These are phyloP conservation scores for Lynx canadensis DNA, from an alignment of 2,113 vertebrate genomes.

Conservation along the genomic window DNA sequence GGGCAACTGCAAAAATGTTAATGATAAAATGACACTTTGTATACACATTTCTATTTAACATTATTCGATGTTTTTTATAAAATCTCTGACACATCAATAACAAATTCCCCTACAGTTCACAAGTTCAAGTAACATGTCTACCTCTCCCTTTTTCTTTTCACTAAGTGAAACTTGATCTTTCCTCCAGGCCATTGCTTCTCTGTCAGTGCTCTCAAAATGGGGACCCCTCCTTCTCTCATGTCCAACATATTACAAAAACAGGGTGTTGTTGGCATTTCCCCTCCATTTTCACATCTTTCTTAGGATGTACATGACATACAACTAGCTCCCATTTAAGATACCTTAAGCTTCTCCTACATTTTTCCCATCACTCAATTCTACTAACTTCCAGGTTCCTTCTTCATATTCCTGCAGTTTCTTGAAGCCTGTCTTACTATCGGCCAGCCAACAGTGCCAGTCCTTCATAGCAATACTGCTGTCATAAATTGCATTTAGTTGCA, in stretches of 20 bases:
- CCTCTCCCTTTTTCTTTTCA: background rate
- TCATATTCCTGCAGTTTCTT: background rate
- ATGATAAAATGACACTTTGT: background rate
- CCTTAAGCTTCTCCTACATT: background rate
- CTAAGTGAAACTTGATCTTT: background rate
- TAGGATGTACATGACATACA: background rate
- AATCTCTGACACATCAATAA: background rate
- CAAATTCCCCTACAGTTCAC: background rate
- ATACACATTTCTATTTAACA: background rate
- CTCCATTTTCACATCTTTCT: background rate
- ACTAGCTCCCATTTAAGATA: background rate
- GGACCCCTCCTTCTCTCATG: background rate
- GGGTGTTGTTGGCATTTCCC: background rate
- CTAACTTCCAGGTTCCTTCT: background rate
- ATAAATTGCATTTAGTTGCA: background rate
- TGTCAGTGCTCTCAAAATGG: background rate
- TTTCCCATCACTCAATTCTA: background rate
- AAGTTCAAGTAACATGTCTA: background rate
- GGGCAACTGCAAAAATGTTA: background rate
- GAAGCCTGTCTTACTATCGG: background rate
- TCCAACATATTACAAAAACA: background rate
- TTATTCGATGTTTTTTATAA: background rate
- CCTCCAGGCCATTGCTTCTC: background rate
- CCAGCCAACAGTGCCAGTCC: background rate
- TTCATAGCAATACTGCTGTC: background rate